Conservation (phyloP, 1,140 invertebrate genomes). For the Caenorhabditis brenneri region DNA sequence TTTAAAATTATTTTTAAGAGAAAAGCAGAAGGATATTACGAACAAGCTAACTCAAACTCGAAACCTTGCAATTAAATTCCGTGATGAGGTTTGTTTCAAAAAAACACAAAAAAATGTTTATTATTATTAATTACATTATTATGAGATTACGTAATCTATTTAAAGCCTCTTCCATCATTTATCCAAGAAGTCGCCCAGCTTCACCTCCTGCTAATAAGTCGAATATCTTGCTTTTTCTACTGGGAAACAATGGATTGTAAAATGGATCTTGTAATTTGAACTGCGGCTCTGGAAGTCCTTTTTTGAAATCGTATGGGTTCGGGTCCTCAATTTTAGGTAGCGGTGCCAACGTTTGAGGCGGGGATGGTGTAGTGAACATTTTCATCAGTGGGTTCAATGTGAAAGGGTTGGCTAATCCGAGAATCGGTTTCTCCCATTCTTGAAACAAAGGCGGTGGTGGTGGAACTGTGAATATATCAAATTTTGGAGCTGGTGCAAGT, state of each 20-base stretch:
- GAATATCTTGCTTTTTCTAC: conserved; percentile 55
- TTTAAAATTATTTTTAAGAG: background rate
- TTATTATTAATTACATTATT: conserved; percentile 11
- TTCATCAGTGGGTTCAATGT: conserved; percentile 55
- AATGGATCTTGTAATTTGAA: conserved; percentile 58
- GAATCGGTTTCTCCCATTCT: conserved; percentile 40
- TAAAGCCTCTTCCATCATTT: background rate
- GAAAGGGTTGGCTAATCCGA: conserved; percentile 50
- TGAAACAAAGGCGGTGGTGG: conserved; percentile 23
- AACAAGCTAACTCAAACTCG: conserved; percentile 15
- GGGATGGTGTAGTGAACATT: conserved; percentile 50
- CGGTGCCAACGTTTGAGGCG: background rate
- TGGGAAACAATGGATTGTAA: conserved; percentile 56
- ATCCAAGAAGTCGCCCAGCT: conserved; percentile 43
- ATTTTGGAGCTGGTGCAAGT: background rate
- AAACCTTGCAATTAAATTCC: conserved; percentile 4
- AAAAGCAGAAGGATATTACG: background rate
- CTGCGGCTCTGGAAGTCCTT: conserved; percentile 47
- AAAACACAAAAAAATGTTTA: background rate
- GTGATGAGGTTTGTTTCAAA: conserved; percentile 4
- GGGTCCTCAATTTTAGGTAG: background rate
- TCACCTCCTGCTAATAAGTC: conserved; percentile 52
- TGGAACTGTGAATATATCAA: conserved; percentile 27
- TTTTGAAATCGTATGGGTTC: conserved; percentile 24
- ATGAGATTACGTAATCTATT: background rate